phyloP scores from a whole-genome alignment of 2,113 vertebrate genomes.

The Oryzias curvinotus region DNA sequence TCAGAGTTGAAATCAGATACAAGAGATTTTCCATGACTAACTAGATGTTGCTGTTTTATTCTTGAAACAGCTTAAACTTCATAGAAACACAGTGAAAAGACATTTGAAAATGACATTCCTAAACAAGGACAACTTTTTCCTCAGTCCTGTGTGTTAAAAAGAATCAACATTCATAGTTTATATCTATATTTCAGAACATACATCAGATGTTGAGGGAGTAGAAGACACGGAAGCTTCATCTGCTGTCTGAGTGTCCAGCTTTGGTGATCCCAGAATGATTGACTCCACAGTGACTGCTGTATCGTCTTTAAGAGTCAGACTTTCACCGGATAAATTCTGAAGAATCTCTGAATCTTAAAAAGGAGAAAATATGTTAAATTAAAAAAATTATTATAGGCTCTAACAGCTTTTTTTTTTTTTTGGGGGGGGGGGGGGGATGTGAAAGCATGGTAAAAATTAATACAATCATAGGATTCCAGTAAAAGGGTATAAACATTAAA shows the following conservation, averaged over 20 bases:
- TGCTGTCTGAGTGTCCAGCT: neutral
- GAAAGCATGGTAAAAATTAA: neutral
- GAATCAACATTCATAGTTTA: neutral
- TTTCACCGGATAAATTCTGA: neutral
- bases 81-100: too few relatives aligned
- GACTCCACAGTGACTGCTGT: neutral
- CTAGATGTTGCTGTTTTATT: too few relatives aligned
- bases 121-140: too few relatives aligned
- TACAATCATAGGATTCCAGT: neutral
- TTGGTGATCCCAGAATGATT: fast-evolving
- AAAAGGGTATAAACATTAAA: neutral
- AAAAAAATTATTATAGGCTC: neutral
- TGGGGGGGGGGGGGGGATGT: neutral
- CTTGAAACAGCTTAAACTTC: too few relatives aligned
- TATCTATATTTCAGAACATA: neutral
- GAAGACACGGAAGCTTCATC: neutral
- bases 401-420: neutral
- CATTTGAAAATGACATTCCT: too few relatives aligned
- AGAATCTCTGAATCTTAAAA: neutral
- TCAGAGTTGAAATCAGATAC: too few relatives aligned
- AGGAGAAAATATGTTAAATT: neutral
- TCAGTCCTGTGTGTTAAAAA: neutral
- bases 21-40: too few relatives aligned
- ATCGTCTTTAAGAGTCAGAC: neutral
- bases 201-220: neutral